A percentile compares a stretch with the other conserved stretches of the same genome.
Conservation (phyloP, 2,113 vertebrate genomes). For the Spizaetus ornatus region DNA sequence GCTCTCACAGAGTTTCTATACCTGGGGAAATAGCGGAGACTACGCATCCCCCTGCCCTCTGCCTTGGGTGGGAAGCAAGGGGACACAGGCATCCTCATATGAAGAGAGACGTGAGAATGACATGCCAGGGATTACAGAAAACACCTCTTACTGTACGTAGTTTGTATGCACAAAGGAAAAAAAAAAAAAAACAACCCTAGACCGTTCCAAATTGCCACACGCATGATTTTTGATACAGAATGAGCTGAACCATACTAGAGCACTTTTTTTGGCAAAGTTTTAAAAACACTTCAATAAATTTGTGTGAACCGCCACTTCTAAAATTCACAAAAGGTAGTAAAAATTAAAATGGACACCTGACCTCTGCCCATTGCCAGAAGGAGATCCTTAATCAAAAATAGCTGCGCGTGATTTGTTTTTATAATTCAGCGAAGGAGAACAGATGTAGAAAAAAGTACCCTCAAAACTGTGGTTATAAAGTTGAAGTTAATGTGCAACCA, state of each 20-base stretch:
- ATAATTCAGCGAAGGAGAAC: not conserved
- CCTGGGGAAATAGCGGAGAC: not conserved
- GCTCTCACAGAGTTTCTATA: not conserved
- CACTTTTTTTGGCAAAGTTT: not conserved
- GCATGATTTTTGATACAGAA: not conserved
- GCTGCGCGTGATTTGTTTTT: not conserved
- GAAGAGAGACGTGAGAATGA: fast-evolving
- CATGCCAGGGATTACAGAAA: not conserved
- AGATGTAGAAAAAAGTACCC: not conserved
- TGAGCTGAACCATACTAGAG: not conserved
- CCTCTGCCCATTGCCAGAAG: not conserved
- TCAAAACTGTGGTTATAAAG: not conserved
- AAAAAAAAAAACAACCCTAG: not conserved
- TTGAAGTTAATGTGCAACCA: not conserved
- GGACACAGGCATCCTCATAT: fast-evolving
- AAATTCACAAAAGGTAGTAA: not conserved
- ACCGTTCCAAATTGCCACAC: not conserved
- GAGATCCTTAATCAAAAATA: not conserved
- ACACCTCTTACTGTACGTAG: not conserved
- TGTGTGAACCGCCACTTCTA: not conserved
- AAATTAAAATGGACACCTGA: not conserved
- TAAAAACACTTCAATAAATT: not conserved
- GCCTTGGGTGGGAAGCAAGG: not conserved
- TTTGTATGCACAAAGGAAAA: not conserved
- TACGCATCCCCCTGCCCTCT: not conserved